A percentile compares a stretch with the other conserved stretches of the same genome.
phyloP scores from a whole-genome alignment of 1,140 invertebrate species.

The Trachelipus rathkii region DNA sequence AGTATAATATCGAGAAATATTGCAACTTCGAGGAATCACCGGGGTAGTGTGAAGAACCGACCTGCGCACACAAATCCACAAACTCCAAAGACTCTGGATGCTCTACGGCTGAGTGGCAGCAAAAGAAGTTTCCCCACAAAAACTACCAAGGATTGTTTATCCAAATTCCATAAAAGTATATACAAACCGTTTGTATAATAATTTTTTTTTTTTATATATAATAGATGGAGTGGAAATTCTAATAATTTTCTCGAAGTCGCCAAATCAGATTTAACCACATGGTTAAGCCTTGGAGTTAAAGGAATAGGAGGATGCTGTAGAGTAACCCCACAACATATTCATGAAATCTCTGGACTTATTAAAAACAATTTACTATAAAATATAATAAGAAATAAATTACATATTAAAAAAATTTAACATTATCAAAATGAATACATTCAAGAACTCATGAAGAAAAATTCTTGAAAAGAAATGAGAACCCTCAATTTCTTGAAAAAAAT shows the following conservation, averaged over 20 bases:
- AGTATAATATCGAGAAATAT: no score
- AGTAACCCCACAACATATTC: neutral
- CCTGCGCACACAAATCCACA: no score
- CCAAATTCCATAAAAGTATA: constrained; percentile 71
- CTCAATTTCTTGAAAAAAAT: no score
- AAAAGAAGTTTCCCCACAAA: constrained; percentile 47
- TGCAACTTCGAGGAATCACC: no score
- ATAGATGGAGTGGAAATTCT: neutral
- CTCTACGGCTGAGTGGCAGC: no score
- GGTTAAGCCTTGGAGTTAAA: neutral
- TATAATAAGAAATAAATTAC: neutral
- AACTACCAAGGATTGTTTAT: constrained; percentile 63
- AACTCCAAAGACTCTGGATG: no score
- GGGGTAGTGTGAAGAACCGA: no score
- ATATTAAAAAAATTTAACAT: neutral
- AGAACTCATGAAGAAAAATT: no score
- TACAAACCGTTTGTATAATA: neutral
- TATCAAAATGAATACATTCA: no score
- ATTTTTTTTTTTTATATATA: neutral
- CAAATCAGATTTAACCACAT: neutral
- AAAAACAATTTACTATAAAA: neutral
- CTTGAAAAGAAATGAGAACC: no score
- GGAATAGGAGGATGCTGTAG: neutral
- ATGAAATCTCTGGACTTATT: neutral
- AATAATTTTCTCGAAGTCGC: neutral